Base-by-base conservation (phyloP, 2,797 vertebrate species). In the Dendrocincla fuliginosa region DNA sequence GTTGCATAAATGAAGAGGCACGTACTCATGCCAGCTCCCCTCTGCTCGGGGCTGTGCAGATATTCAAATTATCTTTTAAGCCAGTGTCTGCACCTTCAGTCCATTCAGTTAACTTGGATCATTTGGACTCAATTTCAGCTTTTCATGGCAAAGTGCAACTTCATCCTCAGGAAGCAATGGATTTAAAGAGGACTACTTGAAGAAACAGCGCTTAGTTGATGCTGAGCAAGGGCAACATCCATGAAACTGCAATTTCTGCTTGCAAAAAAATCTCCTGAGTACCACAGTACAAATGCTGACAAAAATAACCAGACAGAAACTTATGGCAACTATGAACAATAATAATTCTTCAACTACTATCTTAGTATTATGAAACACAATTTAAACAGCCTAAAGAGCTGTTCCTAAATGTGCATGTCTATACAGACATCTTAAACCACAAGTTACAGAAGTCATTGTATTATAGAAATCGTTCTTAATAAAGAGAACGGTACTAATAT, bases 81-180 rank as follows among this genome's bases (percentile, higher is more conserved):
- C 37, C 30, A 4, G 16, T 41, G 11, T 16, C 55, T 69, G 33
- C 32, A 74, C 28, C 33, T 82, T 82, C 33, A 81, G 37, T 20
- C 37, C 67, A 30, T 37, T 79, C 22, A 69, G 44, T 39, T 90
- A 74, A 13, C 65, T 76, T 47, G 55, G 39, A 64, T 27, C 10
- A 52, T 82, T 73, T 87, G 75, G 81, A 91, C 86, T 91, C 27
- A 60, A 64, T 80, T 95, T 80, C 56, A 91, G 37, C 15, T 93
- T 67, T 89, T 49, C 73, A 61, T 19, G 8, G 44, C 64, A 85
- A 93, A 73, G 37, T 41, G 35, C 53, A 81, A 61, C 13, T 75
- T 86, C 76, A 55, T 94, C 55, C 25, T 41, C 33, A 64, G 35
- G 81, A 87, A 92, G 78, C 30, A 83, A 37, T 9, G 20, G 81